These are phyloP conservation scores for Meloidogyne hapla DNA, from an alignment of 1,140 invertebrate species.

Conservation along the genomic window DNA sequence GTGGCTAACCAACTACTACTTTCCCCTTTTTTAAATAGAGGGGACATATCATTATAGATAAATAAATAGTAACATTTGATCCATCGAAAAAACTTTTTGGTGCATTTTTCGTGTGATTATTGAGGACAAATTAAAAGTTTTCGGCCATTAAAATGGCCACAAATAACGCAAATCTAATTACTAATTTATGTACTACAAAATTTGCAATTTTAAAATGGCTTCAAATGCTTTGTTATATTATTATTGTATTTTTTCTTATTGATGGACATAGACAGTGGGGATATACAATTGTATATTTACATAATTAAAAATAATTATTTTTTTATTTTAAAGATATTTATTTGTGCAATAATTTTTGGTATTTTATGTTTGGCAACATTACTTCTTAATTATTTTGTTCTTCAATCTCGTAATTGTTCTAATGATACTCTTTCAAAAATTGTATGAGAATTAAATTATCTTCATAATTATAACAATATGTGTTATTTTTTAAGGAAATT, in stretches of 20 bases:
- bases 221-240: constrained; percentile 44
- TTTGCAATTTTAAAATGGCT: constrained; percentile 43
- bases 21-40: background rate
- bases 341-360: constrained; percentile 38
- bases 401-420: constrained; percentile 23
- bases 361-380: constrained; percentile 46
- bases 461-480: background rate
- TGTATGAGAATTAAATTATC: constrained; percentile 1
- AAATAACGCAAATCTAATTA: constrained; percentile 13
- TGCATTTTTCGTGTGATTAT: background rate
- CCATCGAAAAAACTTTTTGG: background rate
- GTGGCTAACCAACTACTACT: background rate
- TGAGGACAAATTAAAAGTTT: background rate
- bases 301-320: too few species aligned
- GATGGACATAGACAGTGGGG: constrained; percentile 48
- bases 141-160: background rate
- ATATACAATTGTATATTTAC: constrained; percentile 38
- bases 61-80: background rate
- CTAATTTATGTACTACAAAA: constrained; percentile 34
- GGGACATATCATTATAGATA: background rate
- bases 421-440: background rate
- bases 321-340: constrained; percentile 35
- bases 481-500: constrained; percentile 21
- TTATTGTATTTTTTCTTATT: constrained; percentile 47
- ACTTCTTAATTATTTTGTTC: constrained; percentile 37